Evolutionary conservation across 2,888 invertebrate species (phyloP), one percentile per base, ranked within the genome.

Genomic region (Sminthurinus aureus): DNA sequence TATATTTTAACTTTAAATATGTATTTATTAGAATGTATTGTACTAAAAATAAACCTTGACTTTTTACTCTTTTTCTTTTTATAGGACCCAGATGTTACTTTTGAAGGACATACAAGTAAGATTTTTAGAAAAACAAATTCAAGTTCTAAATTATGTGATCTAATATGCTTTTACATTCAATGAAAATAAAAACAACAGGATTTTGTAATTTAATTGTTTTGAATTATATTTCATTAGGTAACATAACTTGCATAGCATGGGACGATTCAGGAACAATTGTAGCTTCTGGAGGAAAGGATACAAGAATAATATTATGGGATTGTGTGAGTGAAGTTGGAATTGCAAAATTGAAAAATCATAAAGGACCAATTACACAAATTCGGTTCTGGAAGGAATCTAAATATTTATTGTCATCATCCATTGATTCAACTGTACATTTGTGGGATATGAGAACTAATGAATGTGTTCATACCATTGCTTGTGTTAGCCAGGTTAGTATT

Each of bases 381-480:
- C 91, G 93, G 11, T 96, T 96, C 89, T 92, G 96, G 90, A 92
- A 93, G 83, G 91, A 94, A 83, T 92, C 93, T 87, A 93, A 94
- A 87, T 92, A 94, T 86, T 90, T 96, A 12, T 92, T 97, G 11
- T 95, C 96, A 89, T 93, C 95, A 66, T 98, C 98, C 0, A 98
- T 97, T 90, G 99, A 99, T 90, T 95, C 96, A 12, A 96, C 96
- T 90, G 93, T 99, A 0, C 99, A 98, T 91, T 97, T 99, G 90
- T 99, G 99, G 99, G 97, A 99, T 90, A 92, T 99, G 87, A 95
- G 96, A 87, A 97, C 97, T 9, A 96, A 97, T 89, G 96, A 97
- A 89, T 99, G 98, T 90, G 99, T 99, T 89, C 96, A 96, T 90
- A 99, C 99, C 3, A 92, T 99, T 79, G 94, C 96, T 69, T 98